A percentile compares a stretch with the other conserved stretches of the same genome.
Conservation (phyloP, 2,888 invertebrate genomes). For the Noctua janthina region DNA sequence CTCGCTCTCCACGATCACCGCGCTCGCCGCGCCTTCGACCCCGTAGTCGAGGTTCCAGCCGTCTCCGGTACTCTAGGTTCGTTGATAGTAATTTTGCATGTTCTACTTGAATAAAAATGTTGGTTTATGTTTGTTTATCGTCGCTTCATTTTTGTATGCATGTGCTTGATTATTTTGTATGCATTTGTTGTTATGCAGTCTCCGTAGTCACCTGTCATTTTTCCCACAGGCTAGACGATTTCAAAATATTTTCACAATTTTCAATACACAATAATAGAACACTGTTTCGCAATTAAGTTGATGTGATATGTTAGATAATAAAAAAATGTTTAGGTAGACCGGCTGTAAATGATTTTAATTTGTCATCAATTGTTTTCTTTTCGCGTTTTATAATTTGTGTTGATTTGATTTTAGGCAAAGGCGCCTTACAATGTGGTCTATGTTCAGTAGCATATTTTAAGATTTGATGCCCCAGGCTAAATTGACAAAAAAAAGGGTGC, state of each 20-base stretch:
- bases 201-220: conserved; percentile 46
- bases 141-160: conserved; percentile 58
- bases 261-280: background rate
- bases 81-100: conserved; percentile 67
- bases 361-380: conserved; percentile 14
- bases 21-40: conserved; percentile 75
- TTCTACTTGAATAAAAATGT: conserved; percentile 21
- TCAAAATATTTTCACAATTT: background rate
- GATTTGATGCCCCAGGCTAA: background rate
- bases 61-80: conserved; percentile 86
- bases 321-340: background rate
- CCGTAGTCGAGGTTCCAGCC: conserved; percentile 82
- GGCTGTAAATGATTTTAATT: background rate
- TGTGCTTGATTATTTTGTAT: conserved; percentile 55
- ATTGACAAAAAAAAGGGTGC: background rate
- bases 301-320: background rate
- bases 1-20: conserved; percentile 63
- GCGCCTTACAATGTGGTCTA: background rate
- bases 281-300: conserved; percentile 15
- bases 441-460: background rate
- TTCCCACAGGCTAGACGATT: conserved; percentile 7
- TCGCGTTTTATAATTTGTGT: background rate
- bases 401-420: background rate
- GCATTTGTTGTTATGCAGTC: conserved; percentile 48
- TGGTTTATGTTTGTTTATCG: conserved; percentile 38